Conservation (phyloP, 2,888 invertebrate species). For the Sarcophaga rosellei region DNA sequence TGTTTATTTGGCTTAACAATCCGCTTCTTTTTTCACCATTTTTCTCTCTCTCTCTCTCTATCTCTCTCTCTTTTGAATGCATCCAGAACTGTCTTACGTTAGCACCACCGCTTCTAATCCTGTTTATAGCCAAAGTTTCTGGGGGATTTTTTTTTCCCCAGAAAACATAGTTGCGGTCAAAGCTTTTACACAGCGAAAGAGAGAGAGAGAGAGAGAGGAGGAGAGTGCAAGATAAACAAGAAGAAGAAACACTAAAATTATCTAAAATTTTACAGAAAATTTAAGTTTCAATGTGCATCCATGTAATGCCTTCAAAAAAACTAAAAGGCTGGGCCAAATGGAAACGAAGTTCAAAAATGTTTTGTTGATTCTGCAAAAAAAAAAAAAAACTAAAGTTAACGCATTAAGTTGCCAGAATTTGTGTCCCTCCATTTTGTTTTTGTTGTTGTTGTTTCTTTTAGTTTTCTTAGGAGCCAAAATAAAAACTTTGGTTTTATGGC, state of each 20-base stretch:
- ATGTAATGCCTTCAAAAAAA: slow-evolving; percentile 25
- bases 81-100: neutral
- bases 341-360: neutral
- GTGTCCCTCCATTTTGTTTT: neutral
- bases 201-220: neutral
- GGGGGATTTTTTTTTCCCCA: neutral
- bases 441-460: neutral
- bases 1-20: slow-evolving; percentile 9
- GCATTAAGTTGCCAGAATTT: slow-evolving; percentile 35
- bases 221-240: neutral
- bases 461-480: neutral
- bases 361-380: neutral
- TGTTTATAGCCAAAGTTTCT: neutral
- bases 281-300: neutral
- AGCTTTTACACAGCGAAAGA: slow-evolving; percentile 20
- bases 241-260: slow-evolving; percentile 25
- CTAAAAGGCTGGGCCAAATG: neutral
- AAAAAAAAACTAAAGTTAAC: slow-evolving; percentile 28
- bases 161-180: slow-evolving; percentile 39
- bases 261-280: slow-evolving; percentile 24
- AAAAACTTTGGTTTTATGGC: slow-evolving; percentile 1
- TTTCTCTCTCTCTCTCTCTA: neutral
- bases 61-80: neutral
- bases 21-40: neutral
- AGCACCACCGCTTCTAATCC: neutral